phyloP scores from a whole-genome alignment of 2,113 vertebrate genomes.

The Lepidothrix coronata region DNA sequence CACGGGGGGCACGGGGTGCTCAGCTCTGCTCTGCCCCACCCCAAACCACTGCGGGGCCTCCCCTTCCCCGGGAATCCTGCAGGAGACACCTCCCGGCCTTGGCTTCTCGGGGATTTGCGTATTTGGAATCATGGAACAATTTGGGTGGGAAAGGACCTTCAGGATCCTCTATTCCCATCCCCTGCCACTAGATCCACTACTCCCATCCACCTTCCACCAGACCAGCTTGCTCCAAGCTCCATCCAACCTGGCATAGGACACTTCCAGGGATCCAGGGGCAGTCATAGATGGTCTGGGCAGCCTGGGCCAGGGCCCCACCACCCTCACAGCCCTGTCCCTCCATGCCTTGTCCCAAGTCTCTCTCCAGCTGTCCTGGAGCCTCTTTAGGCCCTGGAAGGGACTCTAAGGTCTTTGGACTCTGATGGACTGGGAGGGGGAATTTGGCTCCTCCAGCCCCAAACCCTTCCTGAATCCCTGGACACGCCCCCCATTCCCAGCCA shows the following conservation, averaged over 20 bases:
- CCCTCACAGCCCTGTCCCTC: background rate
- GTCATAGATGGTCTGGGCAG: background rate
- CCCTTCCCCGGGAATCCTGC: accelerated
- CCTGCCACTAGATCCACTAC: background rate
- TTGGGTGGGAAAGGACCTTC: background rate
- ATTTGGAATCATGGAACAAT: accelerated
- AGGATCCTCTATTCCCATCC: accelerated
- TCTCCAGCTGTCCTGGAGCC: no score
- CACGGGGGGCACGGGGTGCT: accelerated
- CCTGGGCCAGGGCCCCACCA: background rate
- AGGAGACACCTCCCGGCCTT: background rate
- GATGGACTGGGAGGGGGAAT: background rate
- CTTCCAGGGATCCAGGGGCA: background rate
- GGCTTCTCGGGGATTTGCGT: background rate
- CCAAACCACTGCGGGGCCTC: accelerated
- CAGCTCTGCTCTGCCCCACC: background rate
- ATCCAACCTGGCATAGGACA: background rate
- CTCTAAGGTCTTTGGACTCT: no score
- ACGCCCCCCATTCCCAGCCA: background rate
- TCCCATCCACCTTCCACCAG: background rate
- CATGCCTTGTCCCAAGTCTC: background rate
- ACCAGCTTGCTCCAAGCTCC: background rate
- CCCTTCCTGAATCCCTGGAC: background rate
- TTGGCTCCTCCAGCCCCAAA: background rate
- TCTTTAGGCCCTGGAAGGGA: no score